Evolutionary conservation across 2,797 vertebrate genomes (phyloP).

Genomic region (Pseudochaenichthys georgianus): DNA sequence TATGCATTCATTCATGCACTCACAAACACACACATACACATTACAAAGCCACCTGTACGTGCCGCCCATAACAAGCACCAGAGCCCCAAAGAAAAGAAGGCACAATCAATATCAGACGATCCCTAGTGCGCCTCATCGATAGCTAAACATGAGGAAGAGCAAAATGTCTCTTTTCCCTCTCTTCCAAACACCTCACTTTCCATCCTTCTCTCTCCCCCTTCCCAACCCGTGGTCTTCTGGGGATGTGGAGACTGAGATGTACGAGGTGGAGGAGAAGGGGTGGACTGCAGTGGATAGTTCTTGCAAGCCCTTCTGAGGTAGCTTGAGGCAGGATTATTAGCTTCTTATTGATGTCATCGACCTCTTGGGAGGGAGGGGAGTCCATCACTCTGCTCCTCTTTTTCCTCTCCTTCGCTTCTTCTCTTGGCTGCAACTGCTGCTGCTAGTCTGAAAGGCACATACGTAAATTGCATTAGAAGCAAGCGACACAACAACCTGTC

Average conservation of each 20-base stretch:
- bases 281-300: conserved; percentile 71
- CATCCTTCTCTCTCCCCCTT: conserved; percentile 46
- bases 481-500: conserved; percentile 57
- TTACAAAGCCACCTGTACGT: conserved; percentile 68
- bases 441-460: conserved; percentile 62
- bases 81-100: conserved; percentile 74
- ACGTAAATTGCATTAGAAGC: conserved; percentile 71
- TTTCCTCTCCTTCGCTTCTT: conserved; percentile 51
- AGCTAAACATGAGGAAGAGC: conserved; percentile 79
- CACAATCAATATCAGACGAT: conserved; percentile 82
- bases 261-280: conserved; percentile 66
- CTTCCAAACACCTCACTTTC: conserved; percentile 59
- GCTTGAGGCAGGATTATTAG: conserved; percentile 83
- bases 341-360: conserved; percentile 86
- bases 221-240: conserved; percentile 64
- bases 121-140: conserved; percentile 79
- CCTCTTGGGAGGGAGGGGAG: conserved; percentile 75
- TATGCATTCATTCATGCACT: conserved; percentile 16
- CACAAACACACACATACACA: conserved; percentile 30
- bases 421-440: conserved; percentile 53
- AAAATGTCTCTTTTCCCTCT: conserved; percentile 71
- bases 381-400: conserved; percentile 69
- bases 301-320: conserved; percentile 74
- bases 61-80: conserved; percentile 76
- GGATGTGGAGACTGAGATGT: conserved; percentile 64